A percentile compares a stretch with the other conserved stretches of the same genome.
Evolutionary conservation across 2,888 invertebrate genomes (phyloP).

Genomic region (Watsonalla cultraria): DNA sequence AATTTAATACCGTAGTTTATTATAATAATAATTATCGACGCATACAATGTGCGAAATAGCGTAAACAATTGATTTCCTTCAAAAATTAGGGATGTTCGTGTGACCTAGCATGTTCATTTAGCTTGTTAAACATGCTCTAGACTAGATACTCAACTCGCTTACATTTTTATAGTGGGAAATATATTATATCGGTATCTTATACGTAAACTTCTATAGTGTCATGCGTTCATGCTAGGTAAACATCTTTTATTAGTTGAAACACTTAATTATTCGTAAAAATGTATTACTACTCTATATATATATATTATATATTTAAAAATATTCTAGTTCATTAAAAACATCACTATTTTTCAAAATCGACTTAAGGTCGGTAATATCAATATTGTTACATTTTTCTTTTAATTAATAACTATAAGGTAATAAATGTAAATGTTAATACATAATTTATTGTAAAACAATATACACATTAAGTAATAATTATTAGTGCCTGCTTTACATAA

Average conservation of each 20-base stretch:
- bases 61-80: not conserved
- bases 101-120: not conserved
- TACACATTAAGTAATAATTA: slow-evolving; percentile 63
- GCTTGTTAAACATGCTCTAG: not conserved
- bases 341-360: slow-evolving; percentile 29
- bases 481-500: slow-evolving; percentile 76
- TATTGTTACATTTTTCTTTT: slow-evolving; percentile 57
- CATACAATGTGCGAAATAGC: slow-evolving; percentile 1
- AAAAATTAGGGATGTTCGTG: not conserved
- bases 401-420: slow-evolving; percentile 56
- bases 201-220: not conserved
- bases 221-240: slow-evolving; percentile 9
- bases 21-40: slow-evolving; percentile 14
- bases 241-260: slow-evolving; percentile 1
- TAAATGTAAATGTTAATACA: slow-evolving; percentile 70
- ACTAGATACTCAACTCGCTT: not conserved
- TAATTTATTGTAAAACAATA: slow-evolving; percentile 75
- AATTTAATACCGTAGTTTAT: slow-evolving; percentile 46
- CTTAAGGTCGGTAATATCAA: slow-evolving; percentile 39
- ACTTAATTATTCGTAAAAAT: slow-evolving; percentile 16
- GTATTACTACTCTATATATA: slow-evolving; percentile 13
- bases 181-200: slow-evolving; percentile 9
- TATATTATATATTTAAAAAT: slow-evolving; percentile 19
- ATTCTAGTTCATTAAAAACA: slow-evolving; percentile 55
- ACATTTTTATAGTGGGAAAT: slow-evolving; percentile 17